Base-by-base conservation (phyloP, 2,113 vertebrate genomes). In the Sisor rabdophorus region DNA sequence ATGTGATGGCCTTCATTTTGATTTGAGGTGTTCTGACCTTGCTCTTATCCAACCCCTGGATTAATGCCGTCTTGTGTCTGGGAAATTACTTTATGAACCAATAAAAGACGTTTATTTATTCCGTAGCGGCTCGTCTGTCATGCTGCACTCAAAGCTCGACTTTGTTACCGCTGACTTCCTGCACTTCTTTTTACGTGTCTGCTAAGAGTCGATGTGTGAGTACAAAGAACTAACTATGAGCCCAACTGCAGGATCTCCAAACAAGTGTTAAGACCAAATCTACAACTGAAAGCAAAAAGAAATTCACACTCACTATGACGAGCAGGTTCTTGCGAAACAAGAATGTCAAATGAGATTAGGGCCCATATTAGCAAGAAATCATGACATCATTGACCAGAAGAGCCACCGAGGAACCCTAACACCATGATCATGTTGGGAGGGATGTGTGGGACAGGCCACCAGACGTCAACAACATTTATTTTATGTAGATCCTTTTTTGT, bases 21-120 rank as follows among this genome's bases (percentile, higher is more conserved):
- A 83, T 81, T 83, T 80, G 73, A 81, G 78, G 75, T 80, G 61
- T 69, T 76, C 47, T 76, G 82, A 55, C 81, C 81, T 86, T 84
- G 85, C 50, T 82, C 74, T 81, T 64, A 71, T 79, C 73, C 78
- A 71, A 69, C 76, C 78, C 71, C 63, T 75, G 73, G 40, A 67
- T 83, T 81, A 83, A 83, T 82, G 64, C 76, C 60, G 63, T 81
- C 79, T 78, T 70, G 76, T 83, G 63, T 75, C 75, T 82, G 55
- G 54, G 75, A 83, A 86, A 83, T 86, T 79, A 82, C 83, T 84
- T 84, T 77, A 75, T 81, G 81, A 80, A 84, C 79, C 73, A 69
- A 82, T 84, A 77, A 83, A 86, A 75, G 64, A 81, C 80, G 70
- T 69, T 83, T 83, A 75, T 71, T 76, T 76, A 63, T 71, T 74